A percentile compares a stretch with the other conserved stretches of the same genome.
phyloP scores from a whole-genome alignment of 2,888 invertebrate genomes.

The Acanthosepion esculentum region DNA sequence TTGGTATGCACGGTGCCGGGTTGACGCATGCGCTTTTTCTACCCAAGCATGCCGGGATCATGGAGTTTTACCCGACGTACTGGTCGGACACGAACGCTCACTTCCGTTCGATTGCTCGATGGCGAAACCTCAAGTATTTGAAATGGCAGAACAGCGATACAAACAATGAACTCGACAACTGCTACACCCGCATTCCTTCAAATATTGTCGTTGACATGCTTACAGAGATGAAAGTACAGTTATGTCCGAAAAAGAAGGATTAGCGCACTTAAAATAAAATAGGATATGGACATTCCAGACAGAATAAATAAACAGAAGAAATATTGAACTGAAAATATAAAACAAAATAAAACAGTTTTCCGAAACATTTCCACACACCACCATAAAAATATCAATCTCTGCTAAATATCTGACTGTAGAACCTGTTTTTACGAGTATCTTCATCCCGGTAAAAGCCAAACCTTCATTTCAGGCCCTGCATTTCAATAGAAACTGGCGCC shows the following conservation, averaged over 20 bases:
- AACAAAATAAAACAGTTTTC: no score
- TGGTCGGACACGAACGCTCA: slow-evolving; percentile 54
- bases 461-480: no score
- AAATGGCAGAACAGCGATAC: slow-evolving; percentile 63
- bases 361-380: no score
- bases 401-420: no score
- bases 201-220: slow-evolving; percentile 53
- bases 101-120: slow-evolving; percentile 63
- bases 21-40: slow-evolving; percentile 67
- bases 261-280: no score
- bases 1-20: slow-evolving; percentile 72
- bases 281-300: no score
- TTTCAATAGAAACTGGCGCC: no score
- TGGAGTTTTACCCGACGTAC: slow-evolving; percentile 65
- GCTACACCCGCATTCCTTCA: slow-evolving; percentile 55
- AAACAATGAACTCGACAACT: slow-evolving; percentile 52
- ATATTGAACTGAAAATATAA: no score
- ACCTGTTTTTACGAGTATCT: no score
- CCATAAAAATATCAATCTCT: no score
- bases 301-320: no score
- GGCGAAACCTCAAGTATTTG: slow-evolving; percentile 65
- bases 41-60: slow-evolving; percentile 61
- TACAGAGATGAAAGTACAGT: slow-evolving; percentile 47
- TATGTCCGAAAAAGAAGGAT: slow-evolving; percentile 46
- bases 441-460: no score